Percentiles rank a stretch among this genome's conserved stretches.
Conservation (phyloP, 1,140 invertebrate genomes). For the Drosophila yakuba region DNA sequence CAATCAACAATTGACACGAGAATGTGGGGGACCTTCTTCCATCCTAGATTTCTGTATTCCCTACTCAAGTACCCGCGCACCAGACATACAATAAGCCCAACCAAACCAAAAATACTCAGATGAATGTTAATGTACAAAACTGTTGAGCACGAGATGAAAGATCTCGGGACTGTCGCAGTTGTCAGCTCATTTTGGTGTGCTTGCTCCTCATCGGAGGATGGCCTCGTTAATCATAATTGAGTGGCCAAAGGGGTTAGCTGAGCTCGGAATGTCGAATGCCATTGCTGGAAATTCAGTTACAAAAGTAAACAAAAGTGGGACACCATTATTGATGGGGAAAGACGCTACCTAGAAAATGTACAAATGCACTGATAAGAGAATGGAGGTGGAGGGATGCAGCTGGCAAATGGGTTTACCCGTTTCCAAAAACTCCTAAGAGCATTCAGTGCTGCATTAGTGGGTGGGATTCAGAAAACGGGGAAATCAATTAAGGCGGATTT, state of each 20-base stretch:
- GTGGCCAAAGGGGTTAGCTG: slow-evolving; percentile 53
- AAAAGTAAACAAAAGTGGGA: slow-evolving; percentile 8
- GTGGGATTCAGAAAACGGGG: background rate
- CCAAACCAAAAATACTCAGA: slow-evolving; percentile 30
- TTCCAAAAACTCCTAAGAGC: slow-evolving; percentile 15
- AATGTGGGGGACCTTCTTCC: slow-evolving; percentile 51
- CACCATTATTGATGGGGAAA: slow-evolving; percentile 11
- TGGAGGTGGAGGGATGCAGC: slow-evolving; percentile 14
- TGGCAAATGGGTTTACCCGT: slow-evolving; percentile 15
- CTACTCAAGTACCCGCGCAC: slow-evolving; percentile 33
- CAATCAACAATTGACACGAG: slow-evolving; percentile 75
- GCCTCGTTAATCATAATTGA: slow-evolving; percentile 77
- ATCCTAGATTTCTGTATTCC: slow-evolving; percentile 7
- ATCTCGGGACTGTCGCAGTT: slow-evolving; percentile 44
- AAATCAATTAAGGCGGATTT: slow-evolving; percentile 41
- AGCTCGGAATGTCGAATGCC: slow-evolving; percentile 10
- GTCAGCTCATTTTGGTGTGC: slow-evolving; percentile 61
- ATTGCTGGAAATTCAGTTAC: slow-evolving; percentile 20
- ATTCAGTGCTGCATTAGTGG: slow-evolving; percentile 19
- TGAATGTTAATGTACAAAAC: slow-evolving; percentile 59
- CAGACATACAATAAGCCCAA: slow-evolving; percentile 13
- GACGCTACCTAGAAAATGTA: background rate
- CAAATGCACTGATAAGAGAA: slow-evolving; percentile 26
- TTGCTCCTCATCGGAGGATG: slow-evolving; percentile 1
- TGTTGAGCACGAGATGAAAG: slow-evolving; percentile 53